Conservation (phyloP, 2,113 vertebrate genomes). For the Gallinago jamesoni region DNA sequence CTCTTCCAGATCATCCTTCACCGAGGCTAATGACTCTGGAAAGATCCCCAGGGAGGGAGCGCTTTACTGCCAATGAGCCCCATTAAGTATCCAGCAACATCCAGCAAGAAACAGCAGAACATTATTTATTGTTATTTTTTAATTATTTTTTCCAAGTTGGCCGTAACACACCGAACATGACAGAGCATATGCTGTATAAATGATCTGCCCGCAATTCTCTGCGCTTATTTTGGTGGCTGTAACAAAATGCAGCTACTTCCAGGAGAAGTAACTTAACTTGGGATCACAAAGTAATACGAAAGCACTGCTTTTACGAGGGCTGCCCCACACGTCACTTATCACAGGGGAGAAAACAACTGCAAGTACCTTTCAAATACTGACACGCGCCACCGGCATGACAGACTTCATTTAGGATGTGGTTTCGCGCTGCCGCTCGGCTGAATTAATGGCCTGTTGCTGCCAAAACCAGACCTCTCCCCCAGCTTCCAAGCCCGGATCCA, state of each 20-base stretch:
- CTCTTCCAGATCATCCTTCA: background rate
- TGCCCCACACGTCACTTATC: background rate
- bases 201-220: background rate
- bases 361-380: background rate
- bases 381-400: fast-evolving
- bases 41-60: background rate
- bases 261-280: background rate
- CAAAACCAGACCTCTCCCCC: background rate
- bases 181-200: background rate
- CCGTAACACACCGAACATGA: background rate
- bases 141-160: background rate
- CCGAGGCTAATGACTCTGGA: background rate
- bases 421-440: background rate
- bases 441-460: background rate
- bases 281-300: background rate
- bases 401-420: background rate
- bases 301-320: fast-evolving
- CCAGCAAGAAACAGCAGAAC: background rate
- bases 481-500: background rate
- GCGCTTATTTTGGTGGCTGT: background rate
- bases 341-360: background rate
- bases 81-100: background rate
- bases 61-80: background rate
- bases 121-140: background rate
- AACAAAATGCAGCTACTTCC: background rate